Percentiles rank a stretch among this genome's conserved stretches.
Evolutionary conservation across 2,113 vertebrate species (phyloP).

Genomic region (Gracilinanus agilis): DNA sequence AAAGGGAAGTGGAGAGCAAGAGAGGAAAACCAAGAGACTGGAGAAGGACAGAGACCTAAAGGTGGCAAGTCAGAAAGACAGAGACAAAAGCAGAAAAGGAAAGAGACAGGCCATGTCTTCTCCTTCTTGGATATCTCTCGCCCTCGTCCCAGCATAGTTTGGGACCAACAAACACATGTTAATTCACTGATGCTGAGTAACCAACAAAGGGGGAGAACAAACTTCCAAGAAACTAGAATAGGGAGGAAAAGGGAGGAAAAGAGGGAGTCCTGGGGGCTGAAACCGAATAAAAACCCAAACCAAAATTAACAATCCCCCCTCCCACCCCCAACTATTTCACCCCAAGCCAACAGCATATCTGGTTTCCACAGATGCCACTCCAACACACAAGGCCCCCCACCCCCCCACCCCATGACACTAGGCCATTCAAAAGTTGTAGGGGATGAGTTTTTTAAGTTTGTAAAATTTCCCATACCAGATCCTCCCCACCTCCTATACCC

Average conservation of each 20-base stretch:
- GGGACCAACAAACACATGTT: neutral
- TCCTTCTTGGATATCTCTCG: neutral
- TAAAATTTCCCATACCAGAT: neutral
- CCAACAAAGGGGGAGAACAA: neutral
- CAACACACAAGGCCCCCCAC: slow-evolving; percentile 63
- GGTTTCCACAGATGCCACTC: slow-evolving; percentile 67
- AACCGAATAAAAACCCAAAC: slow-evolving; percentile 55
- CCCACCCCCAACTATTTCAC: slow-evolving; percentile 62
- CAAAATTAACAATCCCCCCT: slow-evolving; percentile 71
- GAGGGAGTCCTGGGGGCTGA: slow-evolving; percentile 34
- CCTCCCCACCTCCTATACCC: neutral
- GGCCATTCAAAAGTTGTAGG: slow-evolving; percentile 62
- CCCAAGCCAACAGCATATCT: slow-evolving; percentile 65
- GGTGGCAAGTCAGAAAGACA: neutral
- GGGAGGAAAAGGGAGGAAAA: neutral
- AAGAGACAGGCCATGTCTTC: neutral
- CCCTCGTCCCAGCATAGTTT: neutral
- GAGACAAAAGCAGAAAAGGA: neutral
- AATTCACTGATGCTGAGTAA: neutral
- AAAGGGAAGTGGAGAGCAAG: slow-evolving; percentile 69
- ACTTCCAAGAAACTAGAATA: neutral
- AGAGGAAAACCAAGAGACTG: slow-evolving; percentile 78
- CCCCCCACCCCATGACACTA: slow-evolving; percentile 60
- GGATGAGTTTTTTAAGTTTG: slow-evolving; percentile 48
- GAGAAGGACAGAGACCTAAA: neutral